phyloP scores from a whole-genome alignment of 2,888 invertebrate species.

The Mesoligia furuncula region DNA sequence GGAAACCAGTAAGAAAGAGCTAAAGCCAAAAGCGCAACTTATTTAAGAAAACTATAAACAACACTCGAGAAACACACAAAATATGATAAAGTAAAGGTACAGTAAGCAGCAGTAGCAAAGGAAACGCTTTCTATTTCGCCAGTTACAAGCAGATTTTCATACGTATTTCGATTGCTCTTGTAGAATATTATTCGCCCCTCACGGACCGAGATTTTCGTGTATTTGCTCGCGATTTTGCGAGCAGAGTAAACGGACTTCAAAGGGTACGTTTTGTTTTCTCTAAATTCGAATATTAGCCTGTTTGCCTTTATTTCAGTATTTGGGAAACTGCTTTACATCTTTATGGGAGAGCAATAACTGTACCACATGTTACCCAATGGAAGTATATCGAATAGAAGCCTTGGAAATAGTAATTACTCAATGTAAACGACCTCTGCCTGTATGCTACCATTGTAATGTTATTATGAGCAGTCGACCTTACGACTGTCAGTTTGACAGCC shows the following conservation, averaged over 20 bases:
- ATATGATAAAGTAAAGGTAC: neutral
- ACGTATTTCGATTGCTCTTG: slow-evolving; percentile 46
- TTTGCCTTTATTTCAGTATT: slow-evolving; percentile 43
- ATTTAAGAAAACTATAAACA: neutral
- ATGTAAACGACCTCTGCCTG: neutral
- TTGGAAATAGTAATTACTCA: neutral
- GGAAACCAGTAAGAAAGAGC: neutral
- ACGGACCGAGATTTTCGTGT: slow-evolving; percentile 43
- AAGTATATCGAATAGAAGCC: neutral
- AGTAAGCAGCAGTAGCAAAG: slow-evolving; percentile 24
- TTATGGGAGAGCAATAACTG: slow-evolving; percentile 8
- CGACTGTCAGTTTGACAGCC: neutral
- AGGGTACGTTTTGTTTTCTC: slow-evolving; percentile 50
- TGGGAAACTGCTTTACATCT: slow-evolving; percentile 33
- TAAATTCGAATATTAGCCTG: slow-evolving; percentile 43
- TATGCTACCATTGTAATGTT: neutral
- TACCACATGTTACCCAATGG: neutral
- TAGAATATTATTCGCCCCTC: slow-evolving; percentile 45
- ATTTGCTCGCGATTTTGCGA: slow-evolving; percentile 46
- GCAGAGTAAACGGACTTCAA: slow-evolving; percentile 54
- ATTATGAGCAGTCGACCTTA: neutral
- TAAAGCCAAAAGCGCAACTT: neutral
- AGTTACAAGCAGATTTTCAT: slow-evolving; percentile 38
- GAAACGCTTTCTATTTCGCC: slow-evolving; percentile 20
- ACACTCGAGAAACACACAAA: neutral